Conservation (phyloP, 2,113 vertebrate genomes). For the Dendrocopos noguchii region DNA sequence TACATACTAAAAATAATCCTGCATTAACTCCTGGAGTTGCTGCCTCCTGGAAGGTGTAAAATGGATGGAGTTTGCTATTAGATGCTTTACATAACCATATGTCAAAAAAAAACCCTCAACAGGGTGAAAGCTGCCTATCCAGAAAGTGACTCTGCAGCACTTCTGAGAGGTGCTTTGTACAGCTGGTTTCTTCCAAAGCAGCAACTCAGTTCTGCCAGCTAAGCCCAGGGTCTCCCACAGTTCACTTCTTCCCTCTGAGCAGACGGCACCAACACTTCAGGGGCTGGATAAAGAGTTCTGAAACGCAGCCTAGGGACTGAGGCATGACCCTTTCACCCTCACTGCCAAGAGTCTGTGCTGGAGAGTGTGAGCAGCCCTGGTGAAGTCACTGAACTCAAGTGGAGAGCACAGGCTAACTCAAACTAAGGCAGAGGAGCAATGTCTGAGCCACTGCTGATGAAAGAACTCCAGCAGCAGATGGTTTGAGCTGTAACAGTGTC, state of each 20-base stretch:
- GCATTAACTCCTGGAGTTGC: slow-evolving; percentile 57
- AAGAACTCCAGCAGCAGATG: fast-evolving
- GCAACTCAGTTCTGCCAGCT: neutral
- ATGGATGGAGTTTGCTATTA: slow-evolving; percentile 41
- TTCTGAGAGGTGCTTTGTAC: neutral
- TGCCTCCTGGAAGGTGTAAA: slow-evolving; percentile 50
- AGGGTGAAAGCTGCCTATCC: neutral
- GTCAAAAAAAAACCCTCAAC: slow-evolving; percentile 42
- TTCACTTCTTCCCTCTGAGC: neutral
- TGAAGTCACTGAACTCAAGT: neutral
- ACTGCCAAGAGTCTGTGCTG: neutral
- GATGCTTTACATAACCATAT: slow-evolving; percentile 51
- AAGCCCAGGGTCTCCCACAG: neutral
- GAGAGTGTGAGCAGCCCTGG: neutral
- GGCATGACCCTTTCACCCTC: neutral
- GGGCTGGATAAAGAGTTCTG: neutral
- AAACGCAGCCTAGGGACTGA: neutral
- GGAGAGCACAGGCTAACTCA: neutral
- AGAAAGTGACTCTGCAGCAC: neutral
- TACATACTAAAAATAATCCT: slow-evolving; percentile 71
- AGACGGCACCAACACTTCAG: neutral
- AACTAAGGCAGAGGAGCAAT: neutral
- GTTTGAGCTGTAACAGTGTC: neutral
- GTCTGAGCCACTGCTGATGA: neutral
- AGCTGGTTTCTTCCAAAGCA: neutral